phyloP scores from a whole-genome alignment of 2,888 invertebrate genomes.

The Meiosimyza platycephala region DNA sequence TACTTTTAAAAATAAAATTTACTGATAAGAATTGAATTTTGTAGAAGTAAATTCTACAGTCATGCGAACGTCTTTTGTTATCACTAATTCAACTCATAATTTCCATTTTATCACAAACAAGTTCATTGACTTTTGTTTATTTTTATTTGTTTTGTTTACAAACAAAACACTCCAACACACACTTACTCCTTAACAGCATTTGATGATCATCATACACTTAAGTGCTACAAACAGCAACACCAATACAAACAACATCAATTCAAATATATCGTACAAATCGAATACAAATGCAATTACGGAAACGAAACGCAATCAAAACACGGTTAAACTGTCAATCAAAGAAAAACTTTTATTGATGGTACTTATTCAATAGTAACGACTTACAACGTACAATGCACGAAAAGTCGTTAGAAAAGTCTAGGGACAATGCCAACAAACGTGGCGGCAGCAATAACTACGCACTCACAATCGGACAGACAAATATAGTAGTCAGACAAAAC shows the following conservation, averaged over 20 bases:
- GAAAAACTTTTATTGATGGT: constrained; percentile 30
- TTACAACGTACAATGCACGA: too few species aligned
- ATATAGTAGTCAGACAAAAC: background rate
- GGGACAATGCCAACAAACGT: background rate
- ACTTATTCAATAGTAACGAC: constrained; percentile 14
- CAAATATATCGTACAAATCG: background rate
- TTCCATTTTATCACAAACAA: background rate
- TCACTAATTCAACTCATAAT: too few species aligned
- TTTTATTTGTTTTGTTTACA: constrained; percentile 19
- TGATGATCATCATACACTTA: constrained; percentile 7
- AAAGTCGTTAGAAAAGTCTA: constrained; percentile 18
- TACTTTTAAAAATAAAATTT: too few species aligned
- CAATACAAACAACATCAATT: constrained; percentile 7
- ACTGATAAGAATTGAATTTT: background rate
- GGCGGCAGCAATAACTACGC: constrained; percentile 8
- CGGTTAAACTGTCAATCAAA: constrained; percentile 33
- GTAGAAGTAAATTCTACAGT: too few species aligned
- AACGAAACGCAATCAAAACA: constrained; percentile 32
- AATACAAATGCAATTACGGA: constrained; percentile 20
- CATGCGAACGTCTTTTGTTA: too few species aligned
- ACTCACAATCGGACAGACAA: constrained; percentile 15
- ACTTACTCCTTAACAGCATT: background rate
- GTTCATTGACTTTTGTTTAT: constrained; percentile 23
- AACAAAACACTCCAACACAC: background rate
- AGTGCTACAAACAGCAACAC: background rate